Conservation (phyloP, 92 coral and sea anemone species). For the Siderastrea radians region DNA sequence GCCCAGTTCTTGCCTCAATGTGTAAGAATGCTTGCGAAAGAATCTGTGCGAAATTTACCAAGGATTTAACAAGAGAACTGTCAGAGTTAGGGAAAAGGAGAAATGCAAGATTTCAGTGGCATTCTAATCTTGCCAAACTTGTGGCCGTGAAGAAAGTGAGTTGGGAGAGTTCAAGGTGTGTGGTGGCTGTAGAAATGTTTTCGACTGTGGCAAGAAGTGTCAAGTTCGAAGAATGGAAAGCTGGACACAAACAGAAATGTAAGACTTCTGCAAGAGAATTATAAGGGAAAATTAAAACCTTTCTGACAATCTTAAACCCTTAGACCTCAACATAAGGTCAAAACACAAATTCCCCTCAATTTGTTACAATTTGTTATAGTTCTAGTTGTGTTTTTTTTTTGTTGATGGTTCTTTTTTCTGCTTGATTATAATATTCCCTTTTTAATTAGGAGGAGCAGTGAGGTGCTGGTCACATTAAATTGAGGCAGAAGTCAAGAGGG, state of each 20-base stretch:
- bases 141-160: slow-evolving; percentile 16
- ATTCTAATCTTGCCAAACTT: slow-evolving; percentile 26
- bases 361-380: too few relatives aligned
- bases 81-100: background rate
- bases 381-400: too few relatives aligned
- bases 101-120: slow-evolving; percentile 9
- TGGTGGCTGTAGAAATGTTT: slow-evolving; percentile 37
- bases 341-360: too few relatives aligned
- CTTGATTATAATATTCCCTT: too few relatives aligned
- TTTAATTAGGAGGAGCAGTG: too few relatives aligned
- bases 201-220: slow-evolving; percentile 34
- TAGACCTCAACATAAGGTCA: too few relatives aligned
- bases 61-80: background rate
- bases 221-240: slow-evolving; percentile 46
- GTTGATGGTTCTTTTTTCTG: too few relatives aligned
- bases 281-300: background rate
- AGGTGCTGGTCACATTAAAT: too few relatives aligned
- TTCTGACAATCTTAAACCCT: too few relatives aligned
- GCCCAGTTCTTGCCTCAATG: background rate
- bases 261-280: slow-evolving; percentile 12
- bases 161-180: slow-evolving; percentile 46
- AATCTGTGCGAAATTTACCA: background rate
- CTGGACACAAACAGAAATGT: slow-evolving; percentile 41
- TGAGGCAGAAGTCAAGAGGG: too few relatives aligned
- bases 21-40: slow-evolving; percentile 19